These are phyloP conservation scores for Sebastes kiyomatsui DNA, from an alignment of 2,797 vertebrate genomes.

Conservation along the genomic window DNA sequence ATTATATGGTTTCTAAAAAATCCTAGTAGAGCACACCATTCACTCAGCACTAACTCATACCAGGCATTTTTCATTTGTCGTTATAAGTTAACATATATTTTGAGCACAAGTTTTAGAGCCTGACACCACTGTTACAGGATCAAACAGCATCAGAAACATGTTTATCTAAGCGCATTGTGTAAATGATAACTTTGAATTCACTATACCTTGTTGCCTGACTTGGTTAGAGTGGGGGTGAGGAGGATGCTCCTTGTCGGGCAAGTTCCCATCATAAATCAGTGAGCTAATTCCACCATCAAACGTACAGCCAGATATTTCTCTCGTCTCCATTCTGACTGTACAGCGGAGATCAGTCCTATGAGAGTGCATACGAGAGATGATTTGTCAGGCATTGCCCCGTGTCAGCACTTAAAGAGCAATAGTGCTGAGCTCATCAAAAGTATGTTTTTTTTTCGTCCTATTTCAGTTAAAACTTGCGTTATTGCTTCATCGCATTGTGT, in stretches of 20 bases:
- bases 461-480: background rate
- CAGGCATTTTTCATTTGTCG: too few relatives aligned
- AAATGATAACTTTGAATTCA: background rate
- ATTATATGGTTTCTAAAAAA: too few relatives aligned
- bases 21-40: too few relatives aligned
- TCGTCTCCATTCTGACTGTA: constrained; percentile 18
- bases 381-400: background rate
- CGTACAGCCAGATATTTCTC: background rate
- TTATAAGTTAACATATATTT: too few relatives aligned
- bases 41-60: too few relatives aligned
- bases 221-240: background rate
- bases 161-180: background rate
- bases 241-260: rapidly evolving
- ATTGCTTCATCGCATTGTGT: too few relatives aligned
- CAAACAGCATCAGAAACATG: background rate
- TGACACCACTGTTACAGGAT: background rate
- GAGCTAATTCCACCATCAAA: background rate
- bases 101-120: too few relatives aligned
- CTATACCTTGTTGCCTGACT: constrained; percentile 18
- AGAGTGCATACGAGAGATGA: background rate
- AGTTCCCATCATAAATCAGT: constrained; percentile 19
- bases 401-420: background rate
- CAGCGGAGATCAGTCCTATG: background rate
- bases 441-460: too few relatives aligned
- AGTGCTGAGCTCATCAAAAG: constrained; percentile 8